These are phyloP conservation scores for Chloroclystis v-ata DNA, from an alignment of 2,888 invertebrate species.

Conservation along the genomic window DNA sequence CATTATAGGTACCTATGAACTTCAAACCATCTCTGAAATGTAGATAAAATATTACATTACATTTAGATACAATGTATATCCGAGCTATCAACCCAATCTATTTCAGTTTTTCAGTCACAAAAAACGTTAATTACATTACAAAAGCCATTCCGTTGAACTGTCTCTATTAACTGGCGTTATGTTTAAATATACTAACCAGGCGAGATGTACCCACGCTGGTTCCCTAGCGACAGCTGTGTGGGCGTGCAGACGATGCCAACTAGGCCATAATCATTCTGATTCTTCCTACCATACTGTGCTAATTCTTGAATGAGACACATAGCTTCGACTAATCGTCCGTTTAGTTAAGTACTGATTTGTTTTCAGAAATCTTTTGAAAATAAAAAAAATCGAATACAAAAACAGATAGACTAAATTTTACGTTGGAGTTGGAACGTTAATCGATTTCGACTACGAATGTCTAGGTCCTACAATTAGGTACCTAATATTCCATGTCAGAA, in stretches of 20 bases:
- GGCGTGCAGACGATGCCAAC: conserved; percentile 59
- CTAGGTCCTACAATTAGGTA: too few species aligned
- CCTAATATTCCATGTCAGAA: too few species aligned
- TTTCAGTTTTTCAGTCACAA: too few species aligned
- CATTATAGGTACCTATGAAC: too few species aligned
- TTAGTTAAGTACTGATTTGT: background rate
- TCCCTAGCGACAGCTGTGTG: conserved; percentile 54
- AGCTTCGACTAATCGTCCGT: background rate
- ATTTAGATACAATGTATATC: too few species aligned
- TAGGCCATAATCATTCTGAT: conserved; percentile 65
- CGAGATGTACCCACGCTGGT: conserved; percentile 48
- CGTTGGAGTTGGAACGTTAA: too few species aligned
- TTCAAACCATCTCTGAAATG: too few species aligned
- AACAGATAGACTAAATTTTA: too few species aligned
- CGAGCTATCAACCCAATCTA: too few species aligned
- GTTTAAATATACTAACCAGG: conserved; percentile 11
- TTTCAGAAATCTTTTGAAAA: background rate
- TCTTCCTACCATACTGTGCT: conserved; percentile 38
- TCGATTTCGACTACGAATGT: too few species aligned
- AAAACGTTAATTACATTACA: too few species aligned
- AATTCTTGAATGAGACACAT: background rate
- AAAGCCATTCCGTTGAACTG: background rate
- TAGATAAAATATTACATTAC: too few species aligned
- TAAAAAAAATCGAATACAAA: background rate
- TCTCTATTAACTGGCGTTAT: background rate